Evolutionary conservation across 2,888 invertebrate genomes (phyloP), one percentile per base, ranked within the genome.

Genomic region (Ectemnius cavifrons): DNA sequence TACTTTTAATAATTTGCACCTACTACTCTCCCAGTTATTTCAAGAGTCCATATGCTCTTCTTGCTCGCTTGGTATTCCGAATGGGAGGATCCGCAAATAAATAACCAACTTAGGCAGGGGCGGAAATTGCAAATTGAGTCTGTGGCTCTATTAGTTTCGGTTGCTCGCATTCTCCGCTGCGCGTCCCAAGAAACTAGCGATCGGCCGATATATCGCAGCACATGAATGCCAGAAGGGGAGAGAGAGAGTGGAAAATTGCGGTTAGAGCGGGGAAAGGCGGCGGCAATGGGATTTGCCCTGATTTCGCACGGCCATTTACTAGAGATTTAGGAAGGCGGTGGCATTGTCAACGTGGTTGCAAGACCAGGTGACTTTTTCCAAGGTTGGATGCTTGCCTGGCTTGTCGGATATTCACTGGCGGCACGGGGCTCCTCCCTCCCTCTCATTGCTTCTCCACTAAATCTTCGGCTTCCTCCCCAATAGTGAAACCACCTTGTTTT

Each of bases 221-320:
- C 23, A 23, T 37, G 37, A 37, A 37, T 37, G 37, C 8, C 37
- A 11, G 8, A 14, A 52, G 52, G 52, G 52, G 52, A 14, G 16
- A 77, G 83, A 72, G 73, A 70, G 74, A 37, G 23, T 23, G 23
- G 23, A 2, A 23, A 23, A 23, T 23, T 23, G 23, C 23, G 23
- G 23, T 23, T 23, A 23, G 23, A 23, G 23, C 23, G 23, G 23
- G 23, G 3, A 23, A 23, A 23, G 23, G 23, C 23, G 3, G 23
- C 23, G 23, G 23, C 23, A 23, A 23, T 74, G 73, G 85, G 85
- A 88, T 88, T 87, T 88, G 88, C 86, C 81, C 86, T 77, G 69
- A 88, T 85, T 87, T 79, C 84, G 80, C 80, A 78, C 75, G 86
- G 80, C 83, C 85, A 83, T 87, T 86, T 87, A 82, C 82, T 79